Evolutionary conservation across 2,888 invertebrate genomes (phyloP).

Genomic region (Trichogramma dendrolimi): DNA sequence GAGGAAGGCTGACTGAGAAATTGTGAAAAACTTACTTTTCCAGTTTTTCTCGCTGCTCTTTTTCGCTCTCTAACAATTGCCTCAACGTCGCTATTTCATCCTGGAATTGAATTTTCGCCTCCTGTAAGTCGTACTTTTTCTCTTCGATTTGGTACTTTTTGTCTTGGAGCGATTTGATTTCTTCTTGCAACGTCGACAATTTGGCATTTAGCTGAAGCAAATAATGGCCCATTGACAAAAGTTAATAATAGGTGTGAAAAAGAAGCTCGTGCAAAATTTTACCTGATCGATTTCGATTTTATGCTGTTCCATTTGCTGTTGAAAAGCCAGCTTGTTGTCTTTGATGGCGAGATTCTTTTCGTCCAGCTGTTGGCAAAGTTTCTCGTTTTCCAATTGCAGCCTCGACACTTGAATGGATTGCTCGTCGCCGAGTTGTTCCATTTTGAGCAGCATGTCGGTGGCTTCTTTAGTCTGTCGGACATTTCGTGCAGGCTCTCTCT

Average conservation of each 20-base stretch:
- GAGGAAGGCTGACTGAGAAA: background rate
- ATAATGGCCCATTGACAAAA: background rate
- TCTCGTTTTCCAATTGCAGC: conserved; percentile 37
- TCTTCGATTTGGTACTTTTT: conserved; percentile 22
- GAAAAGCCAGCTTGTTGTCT: conserved; percentile 17
- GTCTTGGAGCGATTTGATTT: conserved; percentile 10
- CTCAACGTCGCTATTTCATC: conserved; percentile 27
- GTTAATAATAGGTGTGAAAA: background rate
- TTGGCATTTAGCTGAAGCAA: conserved; percentile 16
- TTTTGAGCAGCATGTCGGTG: conserved; percentile 37
- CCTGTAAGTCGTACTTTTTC: conserved; percentile 28
- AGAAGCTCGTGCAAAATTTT: background rate
- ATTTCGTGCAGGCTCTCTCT: conserved; percentile 40
- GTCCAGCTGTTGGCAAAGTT: conserved; percentile 36
- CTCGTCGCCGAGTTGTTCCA: conserved; percentile 44
- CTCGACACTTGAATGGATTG: conserved; percentile 39
- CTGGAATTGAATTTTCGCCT: conserved; percentile 29
- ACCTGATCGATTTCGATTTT: conserved; percentile 29
- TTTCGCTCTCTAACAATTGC: conserved; percentile 34
- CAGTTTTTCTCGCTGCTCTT: conserved; percentile 28
- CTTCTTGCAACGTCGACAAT: conserved; percentile 9
- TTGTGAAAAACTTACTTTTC: conserved; percentile 34
- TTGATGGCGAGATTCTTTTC: conserved; percentile 14
- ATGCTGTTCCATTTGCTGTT: conserved; percentile 32
- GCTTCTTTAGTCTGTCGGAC: conserved; percentile 38